These are phyloP conservation scores for Aphodius granarius DNA, from an alignment of 2,888 invertebrate species.

Conservation along the genomic window DNA sequence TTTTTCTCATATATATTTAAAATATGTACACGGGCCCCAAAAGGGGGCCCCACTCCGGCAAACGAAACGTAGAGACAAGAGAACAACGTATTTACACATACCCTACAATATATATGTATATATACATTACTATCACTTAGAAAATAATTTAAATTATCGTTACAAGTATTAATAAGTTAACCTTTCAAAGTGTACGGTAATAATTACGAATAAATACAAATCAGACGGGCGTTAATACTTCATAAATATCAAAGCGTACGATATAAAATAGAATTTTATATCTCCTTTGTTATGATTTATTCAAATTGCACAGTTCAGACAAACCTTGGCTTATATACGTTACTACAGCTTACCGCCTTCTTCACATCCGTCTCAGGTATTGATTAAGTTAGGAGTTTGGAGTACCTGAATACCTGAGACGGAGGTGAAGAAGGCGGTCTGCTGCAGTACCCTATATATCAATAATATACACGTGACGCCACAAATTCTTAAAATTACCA, in stretches of 20 bases:
- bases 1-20: slow-evolving; percentile 34
- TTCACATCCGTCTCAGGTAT: no score
- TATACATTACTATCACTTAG: slow-evolving; percentile 22
- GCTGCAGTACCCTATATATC: no score
- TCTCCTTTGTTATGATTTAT: no score
- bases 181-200: not conserved
- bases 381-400: no score
- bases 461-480: slow-evolving; percentile 1
- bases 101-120: slow-evolving; percentile 4
- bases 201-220: not conserved
- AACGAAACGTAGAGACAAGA: slow-evolving; percentile 27
- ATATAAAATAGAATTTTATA: no score
- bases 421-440: no score
- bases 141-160: slow-evolving; percentile 23
- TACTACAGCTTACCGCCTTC: no score
- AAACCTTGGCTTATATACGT: no score
- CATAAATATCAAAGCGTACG: not conserved
- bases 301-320: no score
- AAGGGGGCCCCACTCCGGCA: no score
- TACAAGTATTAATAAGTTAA: slow-evolving; percentile 4
- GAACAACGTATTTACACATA: slow-evolving; percentile 38
- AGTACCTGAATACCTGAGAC: no score
- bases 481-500: not conserved
- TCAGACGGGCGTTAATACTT: not conserved
- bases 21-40: slow-evolving; percentile 5